Evolutionary conservation across 2,113 vertebrate species (phyloP).

Genomic region (Chamaetylas fuelleborni): DNA sequence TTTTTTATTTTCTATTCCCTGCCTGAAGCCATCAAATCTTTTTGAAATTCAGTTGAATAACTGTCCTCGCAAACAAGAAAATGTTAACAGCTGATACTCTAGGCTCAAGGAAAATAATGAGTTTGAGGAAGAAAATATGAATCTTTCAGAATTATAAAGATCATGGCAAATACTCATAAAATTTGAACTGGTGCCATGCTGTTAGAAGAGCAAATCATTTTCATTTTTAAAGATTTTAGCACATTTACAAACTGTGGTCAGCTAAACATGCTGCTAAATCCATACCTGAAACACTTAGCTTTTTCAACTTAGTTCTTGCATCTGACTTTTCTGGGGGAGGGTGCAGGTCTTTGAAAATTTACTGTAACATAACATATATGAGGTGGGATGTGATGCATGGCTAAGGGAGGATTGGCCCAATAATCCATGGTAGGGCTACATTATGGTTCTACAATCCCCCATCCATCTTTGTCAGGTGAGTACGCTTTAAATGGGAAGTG

Average conservation of each 20-base stretch:
- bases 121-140: not conserved
- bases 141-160: slow-evolving; percentile 1
- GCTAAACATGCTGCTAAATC: not conserved
- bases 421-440: slow-evolving; percentile 26
- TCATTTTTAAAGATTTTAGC: not conserved
- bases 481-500: slow-evolving; percentile 13
- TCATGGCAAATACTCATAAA: not conserved
- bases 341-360: not conserved
- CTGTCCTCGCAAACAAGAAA: slow-evolving; percentile 11
- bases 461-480: slow-evolving; percentile 25
- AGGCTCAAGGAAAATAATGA: not conserved
- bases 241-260: slow-evolving; percentile 6
- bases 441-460: not conserved
- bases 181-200: not conserved
- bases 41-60: slow-evolving; percentile 22
- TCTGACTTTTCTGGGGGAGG: not conserved
- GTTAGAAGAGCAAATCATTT: not conserved
- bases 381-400: slow-evolving; percentile 54
- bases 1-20: not conserved
- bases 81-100: not conserved
- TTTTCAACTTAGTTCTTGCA: not conserved
- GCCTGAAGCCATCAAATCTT: not conserved
- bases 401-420: slow-evolving; percentile 30
- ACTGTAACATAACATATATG: slow-evolving; percentile 6
- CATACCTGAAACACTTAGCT: not conserved